These are phyloP conservation scores for Cebus imitator DNA, from an alignment of 2,113 vertebrate species.

Conservation along the genomic window DNA sequence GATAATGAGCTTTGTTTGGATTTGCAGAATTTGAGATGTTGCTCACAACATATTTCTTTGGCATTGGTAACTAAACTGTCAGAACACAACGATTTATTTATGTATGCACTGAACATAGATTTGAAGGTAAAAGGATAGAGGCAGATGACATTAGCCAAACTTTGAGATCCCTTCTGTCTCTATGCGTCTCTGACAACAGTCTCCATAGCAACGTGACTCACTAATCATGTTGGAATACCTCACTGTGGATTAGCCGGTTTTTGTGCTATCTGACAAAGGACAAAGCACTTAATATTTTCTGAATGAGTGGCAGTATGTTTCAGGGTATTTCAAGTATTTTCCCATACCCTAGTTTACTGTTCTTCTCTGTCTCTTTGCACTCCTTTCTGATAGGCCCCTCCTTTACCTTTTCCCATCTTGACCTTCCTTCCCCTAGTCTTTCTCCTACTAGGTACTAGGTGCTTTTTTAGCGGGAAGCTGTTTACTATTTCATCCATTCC, in stretches of 20 bases:
- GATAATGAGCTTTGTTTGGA: background rate
- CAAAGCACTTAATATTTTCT: background rate
- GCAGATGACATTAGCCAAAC: background rate
- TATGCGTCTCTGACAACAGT: background rate
- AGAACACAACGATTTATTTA: background rate
- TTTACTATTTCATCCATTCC: background rate
- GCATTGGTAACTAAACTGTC: background rate
- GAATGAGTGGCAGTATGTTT: background rate
- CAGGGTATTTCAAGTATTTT: background rate
- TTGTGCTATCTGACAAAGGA: background rate
- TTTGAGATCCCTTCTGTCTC: background rate
- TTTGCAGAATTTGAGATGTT: background rate
- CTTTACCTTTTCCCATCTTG: background rate
- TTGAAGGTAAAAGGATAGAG: background rate
- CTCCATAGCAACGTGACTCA: background rate
- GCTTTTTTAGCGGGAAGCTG: background rate
- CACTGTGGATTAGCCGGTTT: background rate
- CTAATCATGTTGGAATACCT: background rate
- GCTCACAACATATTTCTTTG: background rate
- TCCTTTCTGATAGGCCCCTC: background rate
- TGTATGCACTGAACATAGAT: background rate
- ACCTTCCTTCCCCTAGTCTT: background rate
- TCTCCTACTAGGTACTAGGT: background rate
- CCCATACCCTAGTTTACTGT: background rate
- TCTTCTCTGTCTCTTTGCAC: background rate